Percentiles rank a stretch among this genome's conserved stretches.
These are phyloP conservation scores for Gambusia holbrooki DNA, from an alignment of 2,113 vertebrate species.

Conservation along the genomic window DNA sequence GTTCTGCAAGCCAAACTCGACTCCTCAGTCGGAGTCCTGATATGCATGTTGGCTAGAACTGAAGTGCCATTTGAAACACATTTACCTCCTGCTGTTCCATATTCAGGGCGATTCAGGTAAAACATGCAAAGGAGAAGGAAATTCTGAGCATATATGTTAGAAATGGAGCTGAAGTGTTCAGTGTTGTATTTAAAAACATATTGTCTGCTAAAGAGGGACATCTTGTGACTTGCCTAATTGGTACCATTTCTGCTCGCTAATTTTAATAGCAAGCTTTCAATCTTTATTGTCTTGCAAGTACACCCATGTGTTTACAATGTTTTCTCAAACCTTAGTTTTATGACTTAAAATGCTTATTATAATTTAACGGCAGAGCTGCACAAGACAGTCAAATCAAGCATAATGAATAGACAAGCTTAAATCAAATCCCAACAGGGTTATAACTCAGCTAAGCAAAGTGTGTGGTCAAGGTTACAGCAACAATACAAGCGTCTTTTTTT, in stretches of 20 bases:
- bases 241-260: neutral
- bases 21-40: constrained; percentile 7
- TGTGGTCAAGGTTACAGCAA: constrained; percentile 52
- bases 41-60: neutral
- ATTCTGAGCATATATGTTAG: neutral
- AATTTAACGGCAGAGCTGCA: neutral
- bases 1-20: neutral
- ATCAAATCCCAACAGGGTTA: neutral
- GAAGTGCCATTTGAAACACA: constrained; percentile 1
- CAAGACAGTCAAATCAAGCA: neutral
- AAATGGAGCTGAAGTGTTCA: neutral
- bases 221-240: no score
- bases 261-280: no score
- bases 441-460: constrained; percentile 23
- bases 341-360: neutral
- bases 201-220: neutral
- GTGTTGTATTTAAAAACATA: neutral
- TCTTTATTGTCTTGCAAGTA: neutral
- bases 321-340: neutral
- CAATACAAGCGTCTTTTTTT: neutral
- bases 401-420: neutral
- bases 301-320: neutral
- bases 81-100: constrained; percentile 11
- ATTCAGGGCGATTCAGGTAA: constrained; percentile 7
- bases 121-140: neutral